phyloP scores from a whole-genome alignment of 2,113 vertebrate species.

The Forbesichthys papilliferus region DNA sequence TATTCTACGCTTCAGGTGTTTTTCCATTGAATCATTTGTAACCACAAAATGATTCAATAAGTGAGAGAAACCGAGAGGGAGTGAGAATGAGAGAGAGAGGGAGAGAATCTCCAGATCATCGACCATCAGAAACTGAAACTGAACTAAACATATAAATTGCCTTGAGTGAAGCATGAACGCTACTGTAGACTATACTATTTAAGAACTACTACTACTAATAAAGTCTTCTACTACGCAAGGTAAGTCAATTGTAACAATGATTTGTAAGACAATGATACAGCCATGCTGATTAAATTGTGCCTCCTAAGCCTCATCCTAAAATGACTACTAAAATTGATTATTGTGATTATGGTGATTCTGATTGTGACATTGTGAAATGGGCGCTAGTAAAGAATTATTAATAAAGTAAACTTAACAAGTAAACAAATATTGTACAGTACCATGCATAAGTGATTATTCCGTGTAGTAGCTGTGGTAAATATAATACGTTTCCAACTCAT shows the following conservation, averaged over 20 bases:
- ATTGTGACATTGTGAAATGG: too few relatives aligned
- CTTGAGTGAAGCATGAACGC: conserved; percentile 19
- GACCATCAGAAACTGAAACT: conserved; percentile 54
- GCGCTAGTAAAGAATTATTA: too few relatives aligned
- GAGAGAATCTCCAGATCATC: conserved; percentile 36
- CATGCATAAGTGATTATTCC: too few relatives aligned
- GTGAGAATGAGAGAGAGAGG: not conserved
- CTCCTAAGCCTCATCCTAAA: too few relatives aligned
- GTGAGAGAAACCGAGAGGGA: conserved; percentile 34
- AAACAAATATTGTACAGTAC: too few relatives aligned
- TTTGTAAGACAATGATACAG: not conserved
- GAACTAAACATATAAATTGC: conserved; percentile 41
- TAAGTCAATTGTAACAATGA: conserved; percentile 31
- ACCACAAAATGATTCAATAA: not conserved
- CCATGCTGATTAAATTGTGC: not conserved
- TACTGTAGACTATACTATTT: not conserved
- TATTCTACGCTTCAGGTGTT: too few relatives aligned
- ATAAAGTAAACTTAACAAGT: too few relatives aligned
- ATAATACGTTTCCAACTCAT: too few relatives aligned
- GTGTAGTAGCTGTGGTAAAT: too few relatives aligned
- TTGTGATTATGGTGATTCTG: too few relatives aligned
- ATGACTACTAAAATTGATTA: too few relatives aligned
- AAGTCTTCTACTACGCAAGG: conserved; percentile 30
- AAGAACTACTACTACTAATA: conserved; percentile 18
- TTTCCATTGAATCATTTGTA: too few relatives aligned